Conservation (phyloP, 1,140 invertebrate species). For the Trichomalopsis sarcophagae region DNA sequence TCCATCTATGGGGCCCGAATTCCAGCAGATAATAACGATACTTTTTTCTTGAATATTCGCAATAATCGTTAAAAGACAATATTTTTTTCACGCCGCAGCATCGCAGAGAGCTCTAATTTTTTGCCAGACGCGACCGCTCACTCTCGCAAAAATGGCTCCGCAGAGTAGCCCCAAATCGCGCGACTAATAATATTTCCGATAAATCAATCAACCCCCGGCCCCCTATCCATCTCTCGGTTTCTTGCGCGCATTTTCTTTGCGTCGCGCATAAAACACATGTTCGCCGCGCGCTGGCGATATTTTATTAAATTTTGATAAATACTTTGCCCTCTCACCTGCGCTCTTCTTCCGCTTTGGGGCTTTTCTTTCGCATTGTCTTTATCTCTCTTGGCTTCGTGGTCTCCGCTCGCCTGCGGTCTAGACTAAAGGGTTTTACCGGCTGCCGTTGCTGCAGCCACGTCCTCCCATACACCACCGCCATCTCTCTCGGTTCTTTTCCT, state of each 20-base stretch:
- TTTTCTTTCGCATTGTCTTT: neutral
- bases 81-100: neutral
- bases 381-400: slow-evolving; percentile 9
- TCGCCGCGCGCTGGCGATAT: neutral
- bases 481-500: neutral
- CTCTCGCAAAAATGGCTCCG: neutral
- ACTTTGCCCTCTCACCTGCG: neutral
- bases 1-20: neutral
- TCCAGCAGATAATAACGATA: neutral
- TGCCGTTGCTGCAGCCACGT: neutral
- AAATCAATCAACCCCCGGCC: slow-evolving; percentile 29
- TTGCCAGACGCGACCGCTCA: neutral
- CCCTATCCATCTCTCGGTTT: neutral
- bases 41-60: neutral
- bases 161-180: neutral
- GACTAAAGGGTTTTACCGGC: slow-evolving; percentile 64
- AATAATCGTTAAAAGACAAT: slow-evolving; percentile 9
- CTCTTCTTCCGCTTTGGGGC: slow-evolving; percentile 53
- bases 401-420: slow-evolving; percentile 60
- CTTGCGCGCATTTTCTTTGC: neutral
- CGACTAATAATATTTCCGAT: slow-evolving; percentile 47
- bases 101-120: neutral
- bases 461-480: slow-evolving; percentile 15
- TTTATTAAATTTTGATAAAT: slow-evolving; percentile 51
- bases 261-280: neutral